Percentiles rank a stretch among this genome's conserved stretches.
phyloP scores from a whole-genome alignment of 2,797 vertebrate species.

The Alosa sapidissima region DNA sequence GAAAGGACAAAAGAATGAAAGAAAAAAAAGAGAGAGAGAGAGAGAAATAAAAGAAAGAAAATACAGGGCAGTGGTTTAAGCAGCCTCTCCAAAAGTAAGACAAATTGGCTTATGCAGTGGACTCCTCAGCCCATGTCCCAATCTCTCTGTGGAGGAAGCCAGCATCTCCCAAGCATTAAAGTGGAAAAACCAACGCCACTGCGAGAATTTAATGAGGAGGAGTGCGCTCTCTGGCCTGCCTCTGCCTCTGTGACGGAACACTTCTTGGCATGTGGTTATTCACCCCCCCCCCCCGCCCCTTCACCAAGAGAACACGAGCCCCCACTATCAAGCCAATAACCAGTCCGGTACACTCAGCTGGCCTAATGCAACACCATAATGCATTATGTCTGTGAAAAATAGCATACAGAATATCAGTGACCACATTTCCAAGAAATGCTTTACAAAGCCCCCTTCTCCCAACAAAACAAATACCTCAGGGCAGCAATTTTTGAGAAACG shows the following conservation, averaged over 20 bases:
- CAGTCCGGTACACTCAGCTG: slow-evolving; percentile 40
- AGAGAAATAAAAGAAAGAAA: slow-evolving; percentile 52
- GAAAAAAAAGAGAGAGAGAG: slow-evolving; percentile 49
- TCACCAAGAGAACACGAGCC: slow-evolving; percentile 41
- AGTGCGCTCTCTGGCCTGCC: slow-evolving; percentile 50
- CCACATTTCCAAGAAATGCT: slow-evolving; percentile 47
- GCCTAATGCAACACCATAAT: slow-evolving; percentile 51
- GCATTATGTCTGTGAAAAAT: slow-evolving; percentile 52
- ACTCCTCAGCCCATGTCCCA: slow-evolving; percentile 56
- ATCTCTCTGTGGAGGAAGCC: slow-evolving; percentile 60
- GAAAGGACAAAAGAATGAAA: slow-evolving; percentile 49
- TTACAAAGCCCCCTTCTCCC: slow-evolving; percentile 34
- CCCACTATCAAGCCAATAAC: slow-evolving; percentile 47
- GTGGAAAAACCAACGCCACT: slow-evolving; percentile 73
- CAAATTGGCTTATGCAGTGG: slow-evolving; percentile 68
- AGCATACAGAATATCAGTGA: slow-evolving; percentile 43
- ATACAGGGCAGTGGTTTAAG: slow-evolving; percentile 47
- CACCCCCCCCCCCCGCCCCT: slow-evolving; percentile 50
- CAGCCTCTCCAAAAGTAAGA: slow-evolving; percentile 65
- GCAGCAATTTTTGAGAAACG: slow-evolving; percentile 33
- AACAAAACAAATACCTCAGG: slow-evolving; percentile 37
- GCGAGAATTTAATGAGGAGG: slow-evolving; percentile 75
- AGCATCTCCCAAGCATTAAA: slow-evolving; percentile 72
- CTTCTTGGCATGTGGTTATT: slow-evolving; percentile 63
- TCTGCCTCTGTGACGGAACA: slow-evolving; percentile 64